Evolutionary conservation across 37 sponge, comb jelly and placozoan species (phyloP).

Genomic region (Aplysina aerophoba): DNA sequence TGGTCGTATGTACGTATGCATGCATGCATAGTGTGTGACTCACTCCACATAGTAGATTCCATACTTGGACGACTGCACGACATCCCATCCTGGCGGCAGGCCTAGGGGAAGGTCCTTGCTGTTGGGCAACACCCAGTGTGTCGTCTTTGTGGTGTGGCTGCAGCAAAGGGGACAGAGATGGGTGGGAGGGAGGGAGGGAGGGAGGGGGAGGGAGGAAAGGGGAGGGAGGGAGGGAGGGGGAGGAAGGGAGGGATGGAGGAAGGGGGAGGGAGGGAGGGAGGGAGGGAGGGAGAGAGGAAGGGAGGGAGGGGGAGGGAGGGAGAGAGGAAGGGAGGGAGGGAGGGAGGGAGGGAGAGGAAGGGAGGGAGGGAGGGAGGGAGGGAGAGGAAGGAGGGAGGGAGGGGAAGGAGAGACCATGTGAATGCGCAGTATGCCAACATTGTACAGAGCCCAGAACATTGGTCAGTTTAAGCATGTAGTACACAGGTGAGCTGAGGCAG

Average conservation of each 20-base stretch:
- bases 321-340: neutral
- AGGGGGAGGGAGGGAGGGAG: neutral
- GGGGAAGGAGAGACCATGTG: neutral
- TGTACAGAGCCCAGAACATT: no score
- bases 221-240: no score
- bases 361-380: neutral
- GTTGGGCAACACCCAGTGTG: conserved; percentile 70
- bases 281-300: neutral
- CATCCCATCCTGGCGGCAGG: conserved; percentile 84
- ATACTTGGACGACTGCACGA: conserved; percentile 66
- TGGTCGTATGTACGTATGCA: neutral
- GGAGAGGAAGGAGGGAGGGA: neutral
- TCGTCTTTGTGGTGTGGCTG: conserved; percentile 71
- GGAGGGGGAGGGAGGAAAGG: neutral
- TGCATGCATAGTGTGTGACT: conserved; percentile 28
- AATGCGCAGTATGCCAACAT: no score
- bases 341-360: neutral
- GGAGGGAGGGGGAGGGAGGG: neutral
- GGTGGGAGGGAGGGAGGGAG: neutral
- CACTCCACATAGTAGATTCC: conserved; percentile 92
- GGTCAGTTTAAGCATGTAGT: no score
- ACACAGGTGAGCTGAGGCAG: no score
- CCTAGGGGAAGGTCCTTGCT: conserved; percentile 39
- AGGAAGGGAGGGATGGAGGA: neutral
- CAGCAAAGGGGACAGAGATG: neutral